Conservation (phyloP, 1,140 invertebrate species). For the Solenopsis invicta region DNA sequence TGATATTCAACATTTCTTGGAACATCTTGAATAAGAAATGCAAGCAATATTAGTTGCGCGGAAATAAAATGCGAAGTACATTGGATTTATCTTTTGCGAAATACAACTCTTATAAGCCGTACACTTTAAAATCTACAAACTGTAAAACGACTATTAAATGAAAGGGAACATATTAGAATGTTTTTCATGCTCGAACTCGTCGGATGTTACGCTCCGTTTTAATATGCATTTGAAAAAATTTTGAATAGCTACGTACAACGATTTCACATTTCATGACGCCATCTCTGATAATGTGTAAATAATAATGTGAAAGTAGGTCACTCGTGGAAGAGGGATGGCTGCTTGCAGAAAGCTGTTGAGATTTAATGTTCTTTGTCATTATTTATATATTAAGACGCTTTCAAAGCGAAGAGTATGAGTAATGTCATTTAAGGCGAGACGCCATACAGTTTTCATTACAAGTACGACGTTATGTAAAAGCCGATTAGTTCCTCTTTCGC, state of each 20-base stretch:
- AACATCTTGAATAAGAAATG: constrained; percentile 32
- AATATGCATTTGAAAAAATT: constrained; percentile 35
- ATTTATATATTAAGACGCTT: constrained; percentile 56
- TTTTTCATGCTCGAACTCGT: constrained; percentile 4
- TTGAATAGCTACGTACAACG: neutral
- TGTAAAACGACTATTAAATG: neutral
- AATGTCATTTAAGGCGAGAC: constrained; percentile 11
- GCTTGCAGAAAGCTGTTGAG: constrained; percentile 27
- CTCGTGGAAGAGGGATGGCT: constrained; percentile 20
- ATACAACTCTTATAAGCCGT: neutral
- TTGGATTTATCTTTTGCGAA: constrained; percentile 42
- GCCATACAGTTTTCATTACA: constrained; percentile 11
- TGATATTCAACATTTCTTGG: constrained; percentile 10
- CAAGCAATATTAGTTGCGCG: constrained; percentile 18
- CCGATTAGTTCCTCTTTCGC: constrained; percentile 30
- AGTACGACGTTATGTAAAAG: neutral
- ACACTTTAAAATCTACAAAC: neutral
- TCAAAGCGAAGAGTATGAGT: constrained; percentile 22
- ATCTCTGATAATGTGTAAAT: constrained; percentile 45
- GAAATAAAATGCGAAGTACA: constrained; percentile 25
- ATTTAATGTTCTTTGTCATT: constrained; percentile 54
- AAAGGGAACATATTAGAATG: neutral
- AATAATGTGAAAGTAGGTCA: constrained; percentile 50
- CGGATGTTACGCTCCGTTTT: neutral
- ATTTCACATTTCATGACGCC: constrained; percentile 24